A percentile compares a stretch with the other conserved stretches of the same genome.
Conservation (phyloP, 2,113 vertebrate genomes). For the Ictalurus furcatus region DNA sequence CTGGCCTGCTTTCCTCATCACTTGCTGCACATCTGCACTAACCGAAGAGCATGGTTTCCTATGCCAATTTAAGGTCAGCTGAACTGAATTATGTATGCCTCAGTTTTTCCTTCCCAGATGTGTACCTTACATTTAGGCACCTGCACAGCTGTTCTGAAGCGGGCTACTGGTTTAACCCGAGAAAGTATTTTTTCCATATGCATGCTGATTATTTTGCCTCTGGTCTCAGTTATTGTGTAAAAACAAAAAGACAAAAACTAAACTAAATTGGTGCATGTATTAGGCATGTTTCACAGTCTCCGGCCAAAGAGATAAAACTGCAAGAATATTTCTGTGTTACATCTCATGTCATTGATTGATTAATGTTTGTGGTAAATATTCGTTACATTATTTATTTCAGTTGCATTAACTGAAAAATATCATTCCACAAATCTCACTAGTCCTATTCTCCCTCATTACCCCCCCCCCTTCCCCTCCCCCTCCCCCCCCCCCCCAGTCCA, state of each 20-base stretch:
- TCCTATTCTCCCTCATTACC: no score
- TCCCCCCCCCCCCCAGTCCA: neutral
- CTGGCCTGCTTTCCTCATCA: neutral
- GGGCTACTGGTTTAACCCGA: neutral
- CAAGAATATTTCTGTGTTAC: neutral
- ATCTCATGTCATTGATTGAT: neutral
- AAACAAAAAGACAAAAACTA: neutral
- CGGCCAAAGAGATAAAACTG: slow-evolving; percentile 1
- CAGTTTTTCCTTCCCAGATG: neutral
- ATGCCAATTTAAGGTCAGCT: neutral
- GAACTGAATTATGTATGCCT: neutral
- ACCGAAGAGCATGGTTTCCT: neutral
- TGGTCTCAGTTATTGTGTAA: neutral
- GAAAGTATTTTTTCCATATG: neutral
- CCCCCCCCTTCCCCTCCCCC: no score
- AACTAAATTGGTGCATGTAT: neutral
- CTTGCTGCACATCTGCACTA: slow-evolving; percentile 1
- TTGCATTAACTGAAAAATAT: neutral
- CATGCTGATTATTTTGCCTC: neutral
- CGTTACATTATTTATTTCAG: neutral
- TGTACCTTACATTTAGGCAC: neutral
- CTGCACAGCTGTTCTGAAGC: slow-evolving; percentile 9
- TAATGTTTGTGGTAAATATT: neutral
- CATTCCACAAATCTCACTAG: neutral
- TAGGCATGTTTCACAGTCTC: slow-evolving; percentile 14